phyloP scores from a whole-genome alignment of 1,140 invertebrate species.

The Ooceraea biroi region DNA sequence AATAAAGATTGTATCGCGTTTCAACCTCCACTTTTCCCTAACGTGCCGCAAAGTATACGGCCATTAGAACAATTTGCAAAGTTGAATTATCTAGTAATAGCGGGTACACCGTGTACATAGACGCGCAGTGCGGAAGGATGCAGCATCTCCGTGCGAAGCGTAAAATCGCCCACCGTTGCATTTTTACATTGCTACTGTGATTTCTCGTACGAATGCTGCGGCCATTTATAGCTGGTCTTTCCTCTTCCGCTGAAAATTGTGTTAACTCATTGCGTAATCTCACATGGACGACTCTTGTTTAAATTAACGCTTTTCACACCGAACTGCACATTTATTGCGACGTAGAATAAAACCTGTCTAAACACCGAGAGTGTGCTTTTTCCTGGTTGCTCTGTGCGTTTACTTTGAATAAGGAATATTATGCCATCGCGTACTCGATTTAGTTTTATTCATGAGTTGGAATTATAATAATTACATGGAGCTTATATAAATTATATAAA shows the following conservation, averaged over 20 bases:
- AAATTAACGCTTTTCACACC: conserved; percentile 42
- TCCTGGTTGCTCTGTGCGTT: background rate
- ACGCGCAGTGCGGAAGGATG: conserved; percentile 62
- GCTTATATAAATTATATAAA: too few relatives aligned
- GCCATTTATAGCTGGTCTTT: conserved; percentile 43
- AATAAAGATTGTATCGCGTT: conserved; percentile 3
- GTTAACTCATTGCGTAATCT: conserved; percentile 34
- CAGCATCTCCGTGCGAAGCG: conserved; percentile 73
- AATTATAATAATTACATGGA: too few relatives aligned
- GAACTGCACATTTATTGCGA: conserved; percentile 2
- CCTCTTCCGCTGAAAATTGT: conserved; percentile 40
- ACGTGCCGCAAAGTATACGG: background rate
- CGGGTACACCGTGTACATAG: conserved; percentile 34
- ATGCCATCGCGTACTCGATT: background rate
- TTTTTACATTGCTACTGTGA: conserved; percentile 72
- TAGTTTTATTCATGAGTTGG: background rate
- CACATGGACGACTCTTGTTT: conserved; percentile 41
- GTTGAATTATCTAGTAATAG: conserved; percentile 35
- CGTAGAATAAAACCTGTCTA: conserved; percentile 35
- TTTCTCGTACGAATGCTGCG: conserved; percentile 57
- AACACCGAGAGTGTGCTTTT: background rate
- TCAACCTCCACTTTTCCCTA: background rate
- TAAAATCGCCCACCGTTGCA: conserved; percentile 78
- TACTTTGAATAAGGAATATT: background rate
- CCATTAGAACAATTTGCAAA: conserved; percentile 3